Evolutionary conservation across 2,113 vertebrate species (phyloP).

Genomic region (Hystrix cristata): DNA sequence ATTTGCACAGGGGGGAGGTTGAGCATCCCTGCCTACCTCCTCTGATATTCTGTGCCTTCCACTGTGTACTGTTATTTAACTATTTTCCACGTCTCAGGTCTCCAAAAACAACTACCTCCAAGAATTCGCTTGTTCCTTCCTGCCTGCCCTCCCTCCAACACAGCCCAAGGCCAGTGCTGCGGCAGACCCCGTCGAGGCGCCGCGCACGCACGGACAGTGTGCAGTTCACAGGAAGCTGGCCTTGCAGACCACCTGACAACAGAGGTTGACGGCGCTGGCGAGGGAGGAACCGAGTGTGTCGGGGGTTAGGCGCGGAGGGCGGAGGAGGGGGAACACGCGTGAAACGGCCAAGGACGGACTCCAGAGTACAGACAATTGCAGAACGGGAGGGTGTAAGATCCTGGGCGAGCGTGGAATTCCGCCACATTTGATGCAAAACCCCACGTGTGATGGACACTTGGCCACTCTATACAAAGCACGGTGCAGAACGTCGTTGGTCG

Average conservation of each 20-base stretch:
- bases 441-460: background rate
- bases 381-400: background rate
- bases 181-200: background rate
- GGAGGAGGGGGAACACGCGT: accelerated
- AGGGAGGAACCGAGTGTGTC: background rate
- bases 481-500: too few species aligned
- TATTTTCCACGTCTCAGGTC: background rate
- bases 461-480: background rate
- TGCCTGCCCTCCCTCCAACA: background rate
- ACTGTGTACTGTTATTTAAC: background rate
- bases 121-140: background rate
- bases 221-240: background rate
- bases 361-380: background rate
- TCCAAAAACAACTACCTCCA: background rate
- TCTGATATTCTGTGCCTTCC: background rate
- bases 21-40: background rate
- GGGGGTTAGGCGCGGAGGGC: background rate
- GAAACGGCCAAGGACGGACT: background rate
- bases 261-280: background rate
- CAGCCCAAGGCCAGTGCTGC: background rate
- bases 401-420: background rate
- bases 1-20: background rate
- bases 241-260: background rate
- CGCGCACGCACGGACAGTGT: background rate
- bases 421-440: background rate